Evolutionary conservation across 2,113 vertebrate genomes (phyloP).

Genomic region (Ailuropoda melanoleuca): DNA sequence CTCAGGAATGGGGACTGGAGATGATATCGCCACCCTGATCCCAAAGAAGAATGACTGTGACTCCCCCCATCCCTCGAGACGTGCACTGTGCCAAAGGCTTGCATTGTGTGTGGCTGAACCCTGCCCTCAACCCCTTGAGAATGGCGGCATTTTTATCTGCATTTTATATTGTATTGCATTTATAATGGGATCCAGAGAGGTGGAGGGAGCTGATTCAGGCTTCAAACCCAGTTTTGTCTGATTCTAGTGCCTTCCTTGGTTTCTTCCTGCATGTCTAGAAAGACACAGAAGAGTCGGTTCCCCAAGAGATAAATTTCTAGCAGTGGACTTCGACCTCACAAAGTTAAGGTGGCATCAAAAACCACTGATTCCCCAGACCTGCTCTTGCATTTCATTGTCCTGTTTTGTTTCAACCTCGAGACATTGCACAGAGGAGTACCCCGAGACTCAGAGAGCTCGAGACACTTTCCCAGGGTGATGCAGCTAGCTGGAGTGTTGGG

Average conservation of each 20-base stretch:
- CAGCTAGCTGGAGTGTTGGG: not conserved
- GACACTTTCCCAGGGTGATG: not conserved
- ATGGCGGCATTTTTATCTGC: not conserved
- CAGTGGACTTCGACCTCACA: not conserved
- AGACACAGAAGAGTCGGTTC: not conserved
- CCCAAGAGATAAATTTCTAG: not conserved
- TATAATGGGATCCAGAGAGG: not conserved
- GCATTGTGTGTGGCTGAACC: not conserved
- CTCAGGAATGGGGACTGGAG: not conserved
- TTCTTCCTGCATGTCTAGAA: not conserved
- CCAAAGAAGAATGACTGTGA: accelerated
- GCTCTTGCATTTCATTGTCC: not conserved
- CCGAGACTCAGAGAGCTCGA: not conserved
- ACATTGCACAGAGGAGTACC: not conserved
- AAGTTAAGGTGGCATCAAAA: not conserved
- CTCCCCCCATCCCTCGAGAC: not conserved
- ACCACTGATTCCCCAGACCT: not conserved
- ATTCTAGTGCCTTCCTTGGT: not conserved
- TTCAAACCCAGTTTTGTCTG: not conserved
- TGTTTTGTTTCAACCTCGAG: not conserved
- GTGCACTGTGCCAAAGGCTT: not conserved
- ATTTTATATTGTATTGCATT: not conserved
- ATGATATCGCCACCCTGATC: not conserved
- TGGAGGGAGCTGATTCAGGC: not conserved
- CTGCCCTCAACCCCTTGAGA: not conserved